Percentiles rank a stretch among this genome's conserved stretches.
These are phyloP conservation scores for Syngnathus rostellatus DNA, from an alignment of 2,797 vertebrate species.

Conservation along the genomic window DNA sequence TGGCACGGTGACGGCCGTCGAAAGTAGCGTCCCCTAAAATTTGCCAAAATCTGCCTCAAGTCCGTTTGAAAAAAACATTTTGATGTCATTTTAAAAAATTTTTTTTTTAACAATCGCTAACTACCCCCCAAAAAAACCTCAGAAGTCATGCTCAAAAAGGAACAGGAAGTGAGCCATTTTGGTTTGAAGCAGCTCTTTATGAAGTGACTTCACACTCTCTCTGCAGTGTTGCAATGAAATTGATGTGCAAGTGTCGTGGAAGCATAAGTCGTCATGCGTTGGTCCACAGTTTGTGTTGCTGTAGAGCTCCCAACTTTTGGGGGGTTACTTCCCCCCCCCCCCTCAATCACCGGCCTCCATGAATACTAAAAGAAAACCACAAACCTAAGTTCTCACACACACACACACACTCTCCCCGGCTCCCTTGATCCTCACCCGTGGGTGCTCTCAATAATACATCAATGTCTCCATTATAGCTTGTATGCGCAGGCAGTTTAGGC, in stretches of 20 bases:
- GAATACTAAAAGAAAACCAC: conserved; percentile 46
- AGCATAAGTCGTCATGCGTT: no score
- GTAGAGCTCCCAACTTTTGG: neutral
- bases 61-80: no score
- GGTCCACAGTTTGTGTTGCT: no score
- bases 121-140: no score
- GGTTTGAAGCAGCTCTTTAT: no score
- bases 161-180: no score
- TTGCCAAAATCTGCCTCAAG: neutral
- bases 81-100: no score
- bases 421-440: conserved; percentile 62
- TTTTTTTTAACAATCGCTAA: no score
- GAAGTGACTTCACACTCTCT: no score
- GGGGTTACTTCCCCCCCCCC: neutral
- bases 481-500: conserved; percentile 56
- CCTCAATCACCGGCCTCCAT: conserved; percentile 20
- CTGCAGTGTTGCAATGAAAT: no score
- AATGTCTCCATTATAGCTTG: conserved; percentile 79
- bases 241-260: no score
- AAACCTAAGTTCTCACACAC: conserved; percentile 43
- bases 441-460: conserved; percentile 84
- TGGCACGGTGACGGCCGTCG: conserved; percentile 35
- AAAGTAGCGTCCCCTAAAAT: conserved; percentile 8
- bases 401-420: conserved; percentile 37
- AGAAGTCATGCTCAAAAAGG: no score